A percentile compares a stretch with the other conserved stretches of the same genome.
Evolutionary conservation across 2,797 vertebrate species (phyloP).

Genomic region (Psittacula echo): DNA sequence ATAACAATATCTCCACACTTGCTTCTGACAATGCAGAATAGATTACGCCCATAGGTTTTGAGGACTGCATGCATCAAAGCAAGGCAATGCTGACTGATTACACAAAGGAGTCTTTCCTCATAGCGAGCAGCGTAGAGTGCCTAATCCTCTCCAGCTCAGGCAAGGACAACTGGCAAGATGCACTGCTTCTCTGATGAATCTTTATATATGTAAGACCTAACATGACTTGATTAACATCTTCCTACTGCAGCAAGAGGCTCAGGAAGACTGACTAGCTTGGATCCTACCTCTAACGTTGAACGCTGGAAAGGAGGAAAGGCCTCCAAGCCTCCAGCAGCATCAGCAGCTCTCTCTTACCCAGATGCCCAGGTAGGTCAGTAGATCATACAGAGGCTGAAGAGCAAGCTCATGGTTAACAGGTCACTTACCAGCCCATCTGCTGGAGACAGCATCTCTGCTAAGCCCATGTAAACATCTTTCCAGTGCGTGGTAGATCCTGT

Average conservation of each 20-base stretch:
- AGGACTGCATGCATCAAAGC: neutral
- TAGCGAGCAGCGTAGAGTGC: neutral
- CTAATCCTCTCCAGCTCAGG: neutral
- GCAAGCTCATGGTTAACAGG: rapidly evolving
- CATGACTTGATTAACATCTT: neutral
- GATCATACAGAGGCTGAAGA: neutral
- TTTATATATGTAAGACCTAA: neutral
- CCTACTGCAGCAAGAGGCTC: neutral
- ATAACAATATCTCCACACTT: neutral
- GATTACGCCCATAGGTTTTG: neutral
- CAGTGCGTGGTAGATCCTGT: constrained; percentile 95
- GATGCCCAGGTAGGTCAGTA: neutral
- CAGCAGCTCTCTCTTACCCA: neutral
- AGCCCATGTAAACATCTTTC: constrained; percentile 92
- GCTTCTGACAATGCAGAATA: neutral
- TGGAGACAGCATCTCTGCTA: constrained; percentile 76
- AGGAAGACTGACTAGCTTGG: neutral
- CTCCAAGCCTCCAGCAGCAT: neutral
- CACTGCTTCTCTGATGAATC: neutral
- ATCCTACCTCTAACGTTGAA: neutral
- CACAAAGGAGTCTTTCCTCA: neutral
- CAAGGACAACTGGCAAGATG: neutral
- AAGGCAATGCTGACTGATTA: neutral
- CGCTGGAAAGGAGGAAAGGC: neutral
- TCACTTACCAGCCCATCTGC: constrained; percentile 90